phyloP scores from a whole-genome alignment of 2,888 invertebrate species.

The Tenodera sinensis region DNA sequence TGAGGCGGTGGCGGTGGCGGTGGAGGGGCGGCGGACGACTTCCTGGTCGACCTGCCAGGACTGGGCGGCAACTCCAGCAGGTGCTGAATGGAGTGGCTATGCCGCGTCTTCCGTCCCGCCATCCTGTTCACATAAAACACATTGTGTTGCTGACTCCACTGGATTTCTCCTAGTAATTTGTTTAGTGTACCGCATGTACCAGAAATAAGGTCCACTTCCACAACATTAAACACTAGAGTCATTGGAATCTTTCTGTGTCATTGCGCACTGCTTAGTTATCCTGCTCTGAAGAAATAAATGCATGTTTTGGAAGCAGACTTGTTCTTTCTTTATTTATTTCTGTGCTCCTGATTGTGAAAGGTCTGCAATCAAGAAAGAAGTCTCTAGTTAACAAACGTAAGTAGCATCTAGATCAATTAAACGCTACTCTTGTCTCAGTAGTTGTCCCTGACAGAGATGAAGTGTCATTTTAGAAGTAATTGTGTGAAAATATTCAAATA shows the following conservation, averaged over 20 bases:
- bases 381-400: too few species aligned
- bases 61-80: conserved; percentile 50
- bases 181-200: neutral
- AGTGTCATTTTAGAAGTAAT: too few species aligned
- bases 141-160: neutral
- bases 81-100: conserved; percentile 54
- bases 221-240: neutral
- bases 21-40: conserved; percentile 26
- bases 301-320: too few species aligned
- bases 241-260: neutral
- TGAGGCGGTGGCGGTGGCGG: conserved; percentile 36
- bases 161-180: neutral
- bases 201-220: neutral
- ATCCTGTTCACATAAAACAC: conserved; percentile 39
- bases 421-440: too few species aligned
- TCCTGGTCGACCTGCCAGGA: conserved; percentile 37
- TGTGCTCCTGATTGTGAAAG: too few species aligned
- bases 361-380: too few species aligned
- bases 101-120: conserved; percentile 49
- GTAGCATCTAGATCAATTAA: too few species aligned
- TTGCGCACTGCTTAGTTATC: neutral
- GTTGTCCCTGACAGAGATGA: too few species aligned
- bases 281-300: too few species aligned
- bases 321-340: too few species aligned
- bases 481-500: too few species aligned